These are phyloP conservation scores for Cuniculus paca DNA, from an alignment of 2,797 vertebrate species.

Conservation along the genomic window DNA sequence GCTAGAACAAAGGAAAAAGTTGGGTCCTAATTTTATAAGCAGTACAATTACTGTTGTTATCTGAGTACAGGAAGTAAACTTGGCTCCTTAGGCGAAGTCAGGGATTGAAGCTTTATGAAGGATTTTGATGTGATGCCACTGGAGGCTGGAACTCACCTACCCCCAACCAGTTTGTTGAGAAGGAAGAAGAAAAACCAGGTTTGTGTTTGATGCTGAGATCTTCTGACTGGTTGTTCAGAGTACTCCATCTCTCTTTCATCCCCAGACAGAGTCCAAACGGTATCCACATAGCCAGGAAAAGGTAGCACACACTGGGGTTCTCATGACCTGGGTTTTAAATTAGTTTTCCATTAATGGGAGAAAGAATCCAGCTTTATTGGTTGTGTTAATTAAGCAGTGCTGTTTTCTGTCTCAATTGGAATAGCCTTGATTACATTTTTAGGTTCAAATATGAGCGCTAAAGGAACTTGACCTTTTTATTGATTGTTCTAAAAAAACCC, in stretches of 20 bases:
- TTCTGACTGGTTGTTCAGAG: background rate
- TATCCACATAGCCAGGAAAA: slow-evolving; percentile 72
- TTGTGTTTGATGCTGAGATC: background rate
- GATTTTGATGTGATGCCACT: slow-evolving; percentile 26
- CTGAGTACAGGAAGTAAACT: background rate
- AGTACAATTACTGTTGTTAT: slow-evolving; percentile 43
- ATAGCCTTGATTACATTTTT: slow-evolving; percentile 65
- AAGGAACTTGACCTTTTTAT: slow-evolving; percentile 66
- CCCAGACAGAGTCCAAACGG: background rate
- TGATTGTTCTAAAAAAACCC: slow-evolving; percentile 30
- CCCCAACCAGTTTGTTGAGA: background rate
- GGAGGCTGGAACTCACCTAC: background rate
- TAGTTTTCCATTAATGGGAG: slow-evolving; percentile 79
- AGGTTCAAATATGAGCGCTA: slow-evolving; percentile 42
- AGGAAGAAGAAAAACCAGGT: background rate
- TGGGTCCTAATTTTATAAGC: slow-evolving; percentile 73
- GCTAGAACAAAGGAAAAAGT: slow-evolving; percentile 54
- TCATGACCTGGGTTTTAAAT: slow-evolving; percentile 48
- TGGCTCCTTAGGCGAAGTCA: background rate
- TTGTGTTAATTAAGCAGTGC: slow-evolving; percentile 84
- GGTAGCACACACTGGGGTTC: background rate
- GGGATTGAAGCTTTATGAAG: background rate
- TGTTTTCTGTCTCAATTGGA: slow-evolving; percentile 71
- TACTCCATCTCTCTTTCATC: background rate
- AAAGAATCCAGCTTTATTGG: slow-evolving; percentile 82